Evolutionary conservation across 23 tunicate genomes (phyloP).

Genomic region (Halocynthia aurantium): DNA sequence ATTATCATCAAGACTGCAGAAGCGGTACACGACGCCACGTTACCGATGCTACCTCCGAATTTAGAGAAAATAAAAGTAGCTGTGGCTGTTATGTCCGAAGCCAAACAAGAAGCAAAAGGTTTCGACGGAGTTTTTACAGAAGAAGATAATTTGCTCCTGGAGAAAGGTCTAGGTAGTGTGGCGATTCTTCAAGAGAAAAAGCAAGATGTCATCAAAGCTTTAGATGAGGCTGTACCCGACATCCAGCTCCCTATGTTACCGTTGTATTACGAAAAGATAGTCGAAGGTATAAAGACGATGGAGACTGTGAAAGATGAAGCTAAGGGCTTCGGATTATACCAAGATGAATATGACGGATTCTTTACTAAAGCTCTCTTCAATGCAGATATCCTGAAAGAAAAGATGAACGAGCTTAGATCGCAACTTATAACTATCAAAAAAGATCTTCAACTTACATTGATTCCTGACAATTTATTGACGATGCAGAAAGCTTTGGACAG

Average conservation of each 20-base stretch:
- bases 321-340: conserved; percentile 9
- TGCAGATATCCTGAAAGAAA: conserved; percentile 14
- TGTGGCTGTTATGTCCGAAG: conserved; percentile 4
- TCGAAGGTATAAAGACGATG: conserved; percentile 10
- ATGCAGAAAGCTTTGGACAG: background rate
- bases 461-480: conserved; percentile 20
- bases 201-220: background rate
- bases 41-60: conserved; percentile 9
- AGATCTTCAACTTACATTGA: conserved; percentile 2
- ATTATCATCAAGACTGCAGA: background rate
- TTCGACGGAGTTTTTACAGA: conserved; percentile 14
- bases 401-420: background rate
- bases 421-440: conserved; percentile 1
- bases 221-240: conserved; percentile 2
- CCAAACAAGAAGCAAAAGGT: conserved; percentile 16
- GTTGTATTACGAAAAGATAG: background rate
- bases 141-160: conserved; percentile 3
- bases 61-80: conserved; percentile 2
- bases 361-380: conserved; percentile 6
- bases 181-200: conserved; percentile 13
- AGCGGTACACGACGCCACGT: background rate
- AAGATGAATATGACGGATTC: conserved; percentile 13
- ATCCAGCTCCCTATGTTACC: conserved; percentile 17
- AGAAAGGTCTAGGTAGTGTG: background rate
- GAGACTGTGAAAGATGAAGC: background rate